A percentile compares a stretch with the other conserved stretches of the same genome.
Evolutionary conservation across 2,113 vertebrate genomes (phyloP).

Genomic region (Camelus dromedarius): DNA sequence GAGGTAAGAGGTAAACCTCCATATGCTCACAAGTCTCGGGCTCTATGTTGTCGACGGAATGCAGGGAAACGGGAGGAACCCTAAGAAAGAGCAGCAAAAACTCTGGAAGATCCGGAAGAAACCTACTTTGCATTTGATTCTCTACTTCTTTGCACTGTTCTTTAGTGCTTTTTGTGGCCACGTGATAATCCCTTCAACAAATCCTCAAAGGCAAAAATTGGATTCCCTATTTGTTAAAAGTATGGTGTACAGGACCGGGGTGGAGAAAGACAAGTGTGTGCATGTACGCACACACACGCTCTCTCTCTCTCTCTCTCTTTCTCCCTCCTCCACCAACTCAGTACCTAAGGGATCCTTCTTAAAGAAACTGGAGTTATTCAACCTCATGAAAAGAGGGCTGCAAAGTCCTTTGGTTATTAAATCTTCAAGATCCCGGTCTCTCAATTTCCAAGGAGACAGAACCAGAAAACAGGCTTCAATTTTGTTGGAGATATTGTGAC

Average conservation of each 20-base stretch:
- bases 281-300: background rate
- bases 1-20: background rate
- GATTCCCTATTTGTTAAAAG: slow-evolving; percentile 4
- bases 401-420: background rate
- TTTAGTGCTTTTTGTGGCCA: background rate
- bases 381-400: background rate
- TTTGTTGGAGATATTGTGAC: background rate
- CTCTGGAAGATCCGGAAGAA: background rate
- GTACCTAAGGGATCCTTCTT: background rate
- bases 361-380: background rate
- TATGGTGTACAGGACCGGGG: background rate
- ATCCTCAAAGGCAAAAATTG: background rate
- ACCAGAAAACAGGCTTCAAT: background rate
- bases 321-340: background rate
- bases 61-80: background rate
- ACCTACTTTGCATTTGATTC: background rate
- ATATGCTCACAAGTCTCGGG: background rate
- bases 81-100: background rate
- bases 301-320: background rate
- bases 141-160: background rate
- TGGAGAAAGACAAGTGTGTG: background rate
- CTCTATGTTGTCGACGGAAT: background rate
- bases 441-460: background rate
- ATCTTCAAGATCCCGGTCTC: background rate
- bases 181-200: background rate